Conservation (phyloP, 2,797 vertebrate species). For the Pseudochromis fuscus region DNA sequence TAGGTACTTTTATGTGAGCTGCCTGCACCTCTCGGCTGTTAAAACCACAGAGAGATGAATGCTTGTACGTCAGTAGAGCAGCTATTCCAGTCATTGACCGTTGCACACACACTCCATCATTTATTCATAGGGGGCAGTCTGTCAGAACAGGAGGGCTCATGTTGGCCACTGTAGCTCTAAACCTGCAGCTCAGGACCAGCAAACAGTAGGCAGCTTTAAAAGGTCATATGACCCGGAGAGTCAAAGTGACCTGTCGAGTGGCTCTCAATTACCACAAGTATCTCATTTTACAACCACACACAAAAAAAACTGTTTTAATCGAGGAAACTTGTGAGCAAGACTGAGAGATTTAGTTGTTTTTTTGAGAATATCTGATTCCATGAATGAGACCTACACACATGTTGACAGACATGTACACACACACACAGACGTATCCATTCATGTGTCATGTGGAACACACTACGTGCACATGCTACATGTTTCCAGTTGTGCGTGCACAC, state of each 20-base stretch:
- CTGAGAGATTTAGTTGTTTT: conserved; percentile 10
- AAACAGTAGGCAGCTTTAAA: conserved; percentile 25
- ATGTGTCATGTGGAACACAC: conserved; percentile 11
- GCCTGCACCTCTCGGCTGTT: conserved; percentile 10
- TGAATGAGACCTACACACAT: conserved; percentile 37
- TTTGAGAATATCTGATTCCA: conserved; percentile 22
- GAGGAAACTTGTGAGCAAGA: conserved; percentile 13
- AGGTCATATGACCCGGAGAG: conserved; percentile 34
- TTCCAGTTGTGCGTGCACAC: conserved; percentile 29
- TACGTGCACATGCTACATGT: conserved; percentile 13
- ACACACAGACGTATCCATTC: not conserved
- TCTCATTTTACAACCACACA: conserved; percentile 30
- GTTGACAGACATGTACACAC: conserved; percentile 12
- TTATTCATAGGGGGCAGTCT: conserved; percentile 78
- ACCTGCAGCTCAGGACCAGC: conserved; percentile 58
- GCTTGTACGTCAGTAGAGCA: conserved; percentile 29
- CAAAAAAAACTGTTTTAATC: conserved; percentile 12
- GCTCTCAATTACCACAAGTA: conserved; percentile 27
- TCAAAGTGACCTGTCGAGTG: conserved; percentile 22
- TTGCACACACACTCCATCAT: conserved; percentile 69
- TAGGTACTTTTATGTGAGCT: conserved; percentile 10
- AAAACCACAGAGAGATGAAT: conserved; percentile 50
- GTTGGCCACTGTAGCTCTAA: conserved; percentile 58
- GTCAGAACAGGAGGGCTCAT: conserved; percentile 64
- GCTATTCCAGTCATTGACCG: conserved; percentile 57